Evolutionary conservation across 2,797 vertebrate species (phyloP).

Genomic region (Sebastes baramenuke): DNA sequence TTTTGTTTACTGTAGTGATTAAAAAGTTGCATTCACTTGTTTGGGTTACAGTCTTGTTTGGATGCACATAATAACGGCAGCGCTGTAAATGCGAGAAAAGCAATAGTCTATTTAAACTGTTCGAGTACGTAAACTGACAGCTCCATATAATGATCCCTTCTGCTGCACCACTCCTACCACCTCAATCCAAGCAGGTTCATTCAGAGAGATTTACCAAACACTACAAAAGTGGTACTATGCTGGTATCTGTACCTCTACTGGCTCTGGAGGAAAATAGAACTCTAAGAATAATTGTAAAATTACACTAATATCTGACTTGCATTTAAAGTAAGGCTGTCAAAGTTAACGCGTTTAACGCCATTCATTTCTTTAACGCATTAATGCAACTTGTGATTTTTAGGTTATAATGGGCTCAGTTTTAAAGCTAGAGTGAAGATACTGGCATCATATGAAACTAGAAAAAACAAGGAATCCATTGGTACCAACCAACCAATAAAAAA

Average conservation of each 20-base stretch:
- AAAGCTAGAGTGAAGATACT: no score
- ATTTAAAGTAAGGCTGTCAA: neutral
- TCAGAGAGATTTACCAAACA: neutral
- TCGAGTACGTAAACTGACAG: neutral
- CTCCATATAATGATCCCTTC: slow-evolving; percentile 5
- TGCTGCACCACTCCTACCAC: neutral
- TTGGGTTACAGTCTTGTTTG: neutral
- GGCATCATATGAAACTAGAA: no score
- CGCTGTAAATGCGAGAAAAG: neutral
- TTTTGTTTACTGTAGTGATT: slow-evolving; percentile 21
- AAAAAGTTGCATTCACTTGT: slow-evolving; percentile 10
- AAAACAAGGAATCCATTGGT: no score
- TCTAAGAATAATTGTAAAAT: neutral
- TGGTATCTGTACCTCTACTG: neutral
- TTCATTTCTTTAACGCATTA: no score
- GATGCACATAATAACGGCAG: neutral
- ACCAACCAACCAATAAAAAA: no score
- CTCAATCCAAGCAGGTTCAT: neutral
- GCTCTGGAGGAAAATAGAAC: neutral
- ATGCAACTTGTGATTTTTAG: no score
- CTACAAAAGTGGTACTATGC: neutral
- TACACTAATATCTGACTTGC: neutral
- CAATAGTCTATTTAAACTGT: neutral
- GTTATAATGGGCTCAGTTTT: no score
- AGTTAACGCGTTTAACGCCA: no score